Conservation (phyloP, 1,140 invertebrate genomes). For the Laupala kohalensis region DNA sequence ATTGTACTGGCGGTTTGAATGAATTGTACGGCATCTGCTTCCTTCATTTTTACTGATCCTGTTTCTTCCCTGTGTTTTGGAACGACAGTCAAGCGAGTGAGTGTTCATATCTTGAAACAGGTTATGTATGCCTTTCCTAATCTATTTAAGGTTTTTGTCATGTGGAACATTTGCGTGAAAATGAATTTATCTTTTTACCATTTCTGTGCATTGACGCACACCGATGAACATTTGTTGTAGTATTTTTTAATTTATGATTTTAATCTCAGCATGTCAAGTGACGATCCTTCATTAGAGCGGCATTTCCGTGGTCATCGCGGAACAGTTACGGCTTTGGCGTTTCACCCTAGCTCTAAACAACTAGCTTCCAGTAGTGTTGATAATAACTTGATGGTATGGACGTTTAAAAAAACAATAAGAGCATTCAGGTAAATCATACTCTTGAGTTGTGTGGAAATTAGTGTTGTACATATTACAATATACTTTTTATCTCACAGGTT, state of each 20-base stretch:
- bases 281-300: slow-evolving; percentile 53
- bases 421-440: slow-evolving; percentile 31
- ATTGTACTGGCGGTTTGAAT: too few relatives aligned
- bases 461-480: neutral
- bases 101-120: too few relatives aligned
- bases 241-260: neutral
- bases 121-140: too few relatives aligned
- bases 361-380: slow-evolving; percentile 67
- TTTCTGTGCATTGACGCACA: too few relatives aligned
- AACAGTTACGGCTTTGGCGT: slow-evolving; percentile 56
- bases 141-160: too few relatives aligned
- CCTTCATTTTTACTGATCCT: too few relatives aligned
- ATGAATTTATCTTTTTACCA: too few relatives aligned
- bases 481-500: slow-evolving; percentile 14
- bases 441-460: neutral
- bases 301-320: slow-evolving; percentile 69
- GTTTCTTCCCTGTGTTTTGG: too few relatives aligned
- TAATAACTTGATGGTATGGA: slow-evolving; percentile 68
- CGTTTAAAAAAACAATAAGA: slow-evolving; percentile 39
- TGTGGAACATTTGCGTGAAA: too few relatives aligned
- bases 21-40: too few relatives aligned
- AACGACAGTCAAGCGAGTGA: too few relatives aligned
- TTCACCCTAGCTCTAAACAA: slow-evolving; percentile 59
- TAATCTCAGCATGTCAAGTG: neutral
- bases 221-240: too few relatives aligned